Conservation (phyloP, 2,113 vertebrate genomes). For the Formicarius rufipectus region DNA sequence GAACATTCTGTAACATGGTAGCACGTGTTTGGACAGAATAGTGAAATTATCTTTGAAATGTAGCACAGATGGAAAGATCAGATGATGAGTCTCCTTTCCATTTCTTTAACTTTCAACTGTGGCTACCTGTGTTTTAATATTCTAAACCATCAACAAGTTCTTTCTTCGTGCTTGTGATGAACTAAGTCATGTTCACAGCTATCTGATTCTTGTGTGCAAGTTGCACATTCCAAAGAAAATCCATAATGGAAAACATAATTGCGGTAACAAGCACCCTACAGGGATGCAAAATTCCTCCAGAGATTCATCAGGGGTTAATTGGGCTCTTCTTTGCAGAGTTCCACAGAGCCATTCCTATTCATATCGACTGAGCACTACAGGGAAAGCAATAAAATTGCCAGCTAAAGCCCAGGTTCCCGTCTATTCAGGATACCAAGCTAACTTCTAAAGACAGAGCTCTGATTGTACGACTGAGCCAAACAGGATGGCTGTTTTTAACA, state of each 20-base stretch:
- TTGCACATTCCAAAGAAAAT: slow-evolving; percentile 55
- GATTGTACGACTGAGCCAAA: slow-evolving; percentile 54
- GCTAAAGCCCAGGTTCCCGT: slow-evolving; percentile 40
- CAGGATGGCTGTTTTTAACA: slow-evolving; percentile 54
- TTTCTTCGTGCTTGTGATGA: slow-evolving; percentile 13
- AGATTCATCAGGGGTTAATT: slow-evolving; percentile 26
- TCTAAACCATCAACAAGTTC: slow-evolving; percentile 9
- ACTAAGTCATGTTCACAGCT: neutral
- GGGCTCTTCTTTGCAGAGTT: slow-evolving; percentile 40
- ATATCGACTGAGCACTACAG: neutral
- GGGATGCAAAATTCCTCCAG: slow-evolving; percentile 30
- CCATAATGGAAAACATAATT: slow-evolving; percentile 60
- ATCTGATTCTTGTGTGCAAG: slow-evolving; percentile 19
- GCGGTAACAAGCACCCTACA: slow-evolving; percentile 50
- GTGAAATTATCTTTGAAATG: slow-evolving; percentile 50
- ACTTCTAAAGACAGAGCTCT: slow-evolving; percentile 53
- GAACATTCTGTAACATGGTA: slow-evolving; percentile 28
- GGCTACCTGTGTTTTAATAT: slow-evolving; percentile 3
- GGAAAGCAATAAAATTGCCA: slow-evolving; percentile 66
- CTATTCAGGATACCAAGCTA: neutral
- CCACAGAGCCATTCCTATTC: slow-evolving; percentile 26
- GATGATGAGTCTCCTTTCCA: neutral
- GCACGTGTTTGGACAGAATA: slow-evolving; percentile 36
- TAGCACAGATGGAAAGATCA: slow-evolving; percentile 23
- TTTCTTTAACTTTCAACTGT: neutral